phyloP scores from a whole-genome alignment of 2,888 invertebrate species.

The Chesias legatella region DNA sequence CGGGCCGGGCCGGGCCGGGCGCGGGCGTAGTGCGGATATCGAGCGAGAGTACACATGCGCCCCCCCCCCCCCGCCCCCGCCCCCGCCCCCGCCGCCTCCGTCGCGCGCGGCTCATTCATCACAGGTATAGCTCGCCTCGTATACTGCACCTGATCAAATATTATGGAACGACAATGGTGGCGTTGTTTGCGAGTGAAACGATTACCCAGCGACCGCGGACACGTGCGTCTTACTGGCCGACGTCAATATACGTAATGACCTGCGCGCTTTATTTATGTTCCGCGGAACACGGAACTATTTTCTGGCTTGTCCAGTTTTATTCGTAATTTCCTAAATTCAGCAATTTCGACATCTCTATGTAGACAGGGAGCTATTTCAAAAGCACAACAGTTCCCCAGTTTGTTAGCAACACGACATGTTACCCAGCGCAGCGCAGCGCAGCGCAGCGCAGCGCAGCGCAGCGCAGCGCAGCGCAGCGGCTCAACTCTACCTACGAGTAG shows the following conservation, averaged over 20 bases:
- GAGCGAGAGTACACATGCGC: constrained; percentile 76
- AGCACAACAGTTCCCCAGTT: too few species aligned
- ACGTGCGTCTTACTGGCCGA: constrained; percentile 3
- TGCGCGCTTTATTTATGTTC: constrained; percentile 7
- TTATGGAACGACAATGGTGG: constrained; percentile 62
- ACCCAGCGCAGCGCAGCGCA: too few species aligned
- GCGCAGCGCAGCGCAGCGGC: too few species aligned
- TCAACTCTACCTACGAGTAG: constrained; percentile 2
- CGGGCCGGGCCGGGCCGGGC: constrained; percentile 51
- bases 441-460: too few species aligned
- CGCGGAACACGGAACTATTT: not conserved
- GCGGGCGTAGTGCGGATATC: constrained; percentile 71
- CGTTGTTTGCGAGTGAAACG: constrained; percentile 57
- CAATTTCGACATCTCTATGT: too few species aligned
- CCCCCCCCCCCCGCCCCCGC: constrained; percentile 44
- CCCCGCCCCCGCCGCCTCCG: constrained; percentile 35
- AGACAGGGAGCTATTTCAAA: too few species aligned
- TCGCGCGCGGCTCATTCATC: constrained; percentile 52
- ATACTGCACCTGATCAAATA: constrained; percentile 73
- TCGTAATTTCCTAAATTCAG: too few species aligned
- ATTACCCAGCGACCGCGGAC: constrained; percentile 37
- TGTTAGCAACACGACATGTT: too few species aligned
- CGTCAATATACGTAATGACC: constrained; percentile 5
- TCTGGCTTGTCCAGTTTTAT: too few species aligned
- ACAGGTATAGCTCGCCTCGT: constrained; percentile 46